Evolutionary conservation across 2,113 vertebrate genomes (phyloP).

Genomic region (Oxyura jamaicensis): DNA sequence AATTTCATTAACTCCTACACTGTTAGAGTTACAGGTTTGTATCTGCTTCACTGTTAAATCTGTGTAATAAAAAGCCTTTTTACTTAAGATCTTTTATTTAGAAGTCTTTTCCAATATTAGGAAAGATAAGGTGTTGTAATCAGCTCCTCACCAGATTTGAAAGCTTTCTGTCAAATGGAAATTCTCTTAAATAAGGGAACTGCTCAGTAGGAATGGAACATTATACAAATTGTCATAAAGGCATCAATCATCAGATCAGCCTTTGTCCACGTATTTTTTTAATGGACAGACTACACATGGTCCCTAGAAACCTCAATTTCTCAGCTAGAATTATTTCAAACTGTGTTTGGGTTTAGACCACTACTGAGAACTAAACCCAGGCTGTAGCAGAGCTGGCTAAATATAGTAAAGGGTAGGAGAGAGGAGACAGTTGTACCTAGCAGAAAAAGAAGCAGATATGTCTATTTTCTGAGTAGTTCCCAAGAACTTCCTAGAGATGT

Average conservation of each 20-base stretch:
- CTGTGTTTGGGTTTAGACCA: not conserved
- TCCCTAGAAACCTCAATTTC: not conserved
- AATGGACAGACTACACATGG: not conserved
- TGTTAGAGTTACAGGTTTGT: constrained; percentile 1
- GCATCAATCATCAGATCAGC: not conserved
- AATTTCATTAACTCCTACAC: constrained; percentile 9
- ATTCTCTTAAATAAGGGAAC: not conserved
- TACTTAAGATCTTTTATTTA: constrained; percentile 37
- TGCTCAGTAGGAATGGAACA: not conserved
- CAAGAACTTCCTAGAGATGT: not conserved
- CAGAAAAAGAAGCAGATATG: not conserved
- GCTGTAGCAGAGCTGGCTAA: not conserved
- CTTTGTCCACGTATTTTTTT: not conserved
- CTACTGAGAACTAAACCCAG: not conserved
- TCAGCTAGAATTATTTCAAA: not conserved
- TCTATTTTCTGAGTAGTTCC: not conserved
- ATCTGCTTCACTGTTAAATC: constrained; percentile 28
- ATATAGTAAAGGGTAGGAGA: not conserved
- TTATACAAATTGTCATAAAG: not conserved
- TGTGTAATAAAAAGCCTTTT: not conserved
- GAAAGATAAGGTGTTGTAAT: constrained; percentile 29
- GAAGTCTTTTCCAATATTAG: constrained; percentile 1
- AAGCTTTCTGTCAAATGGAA: not conserved
- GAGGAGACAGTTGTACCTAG: not conserved
- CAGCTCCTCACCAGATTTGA: not conserved